Percentiles rank a stretch among this genome's conserved stretches.
phyloP scores from a whole-genome alignment of 2,888 invertebrate genomes.

The Tipula confusa region DNA sequence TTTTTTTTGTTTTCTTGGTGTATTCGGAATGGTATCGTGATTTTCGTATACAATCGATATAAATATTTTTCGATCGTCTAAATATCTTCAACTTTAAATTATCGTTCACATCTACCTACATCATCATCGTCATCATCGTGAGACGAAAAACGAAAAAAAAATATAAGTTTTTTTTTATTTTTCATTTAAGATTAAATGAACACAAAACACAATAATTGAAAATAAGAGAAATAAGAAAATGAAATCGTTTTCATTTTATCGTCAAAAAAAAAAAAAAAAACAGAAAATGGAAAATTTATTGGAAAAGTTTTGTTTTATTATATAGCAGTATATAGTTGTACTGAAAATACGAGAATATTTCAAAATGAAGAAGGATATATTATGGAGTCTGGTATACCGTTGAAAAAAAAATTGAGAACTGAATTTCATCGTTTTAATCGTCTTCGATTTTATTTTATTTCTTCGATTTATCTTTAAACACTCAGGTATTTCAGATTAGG shows the following conservation, averaged over 20 bases:
- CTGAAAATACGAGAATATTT: not conserved
- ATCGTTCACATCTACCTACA: no score
- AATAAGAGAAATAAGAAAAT: not conserved
- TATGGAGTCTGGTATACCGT: not conserved
- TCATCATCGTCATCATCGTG: not conserved
- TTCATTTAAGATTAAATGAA: not conserved
- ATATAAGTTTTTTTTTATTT: not conserved
- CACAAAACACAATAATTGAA: conserved; percentile 3
- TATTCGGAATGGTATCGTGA: not conserved
- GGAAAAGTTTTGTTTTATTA: not conserved
- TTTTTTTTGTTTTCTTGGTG: no score
- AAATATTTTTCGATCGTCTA: not conserved
- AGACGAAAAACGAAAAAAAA: not conserved
- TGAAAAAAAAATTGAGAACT: not conserved
- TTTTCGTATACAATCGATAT: not conserved
- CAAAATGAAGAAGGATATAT: not conserved
- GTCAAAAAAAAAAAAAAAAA: no score
- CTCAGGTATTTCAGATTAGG: conserved; percentile 12
- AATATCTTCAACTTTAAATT: not conserved
- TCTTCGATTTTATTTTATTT: not conserved
- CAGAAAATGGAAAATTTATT: conserved; percentile 13
- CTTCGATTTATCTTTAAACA: conserved; percentile 3
- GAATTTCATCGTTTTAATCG: not conserved
- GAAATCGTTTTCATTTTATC: not conserved
- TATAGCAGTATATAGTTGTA: not conserved